Base-by-base conservation (phyloP, 2,888 invertebrate species). In the Himalopsyche tibetana region DNA sequence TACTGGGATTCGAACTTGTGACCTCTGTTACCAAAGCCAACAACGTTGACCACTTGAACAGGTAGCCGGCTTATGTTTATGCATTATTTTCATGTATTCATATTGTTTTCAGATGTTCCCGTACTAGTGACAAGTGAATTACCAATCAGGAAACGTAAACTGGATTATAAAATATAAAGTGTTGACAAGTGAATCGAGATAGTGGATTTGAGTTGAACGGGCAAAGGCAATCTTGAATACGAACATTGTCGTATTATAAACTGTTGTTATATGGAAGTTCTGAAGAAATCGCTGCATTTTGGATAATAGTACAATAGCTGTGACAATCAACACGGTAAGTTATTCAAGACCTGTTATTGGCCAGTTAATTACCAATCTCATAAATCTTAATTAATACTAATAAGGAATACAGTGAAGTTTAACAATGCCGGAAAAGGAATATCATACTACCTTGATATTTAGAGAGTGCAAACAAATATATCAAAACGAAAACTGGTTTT, bases 161-260 rank as follows among this genome's bases (percentile, higher is more conserved):
- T 19, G 3, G 4, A n/a, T 63, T 19, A 6, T 19, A 63, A 1
- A 11, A 63, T 19, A 3, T 56, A 19, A 19, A 63, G 63, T 63
- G 63, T 9, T 63, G 19, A 63, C 4, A 19, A 63, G 63, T 63
- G 63, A 56, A 56, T 56, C 56, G n/a, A 63, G 28, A 63, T 11
- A 63, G 19, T 63, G 63, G 63, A 63, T 63, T 63, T 63, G 63
- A 28, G n/a, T 63, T 63, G 63, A 63, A 63, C 19, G n/a, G 19
- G 63, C 0, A 19, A 8, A 6, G 5, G 8, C 28, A 6, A 15
- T 55, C 17, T 28, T 63, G 9, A 63, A 63, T 63, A 19, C 56
- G 28, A 63, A 5, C 9, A 9, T 63, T 19, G 19, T 11, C 15
- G 63, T 63, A 9, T 63, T 19, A 19, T 63, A 63, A 63, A 63